These are phyloP conservation scores for Spinus olivaceus DNA, from an alignment of 2,797 vertebrate genomes.

Conservation along the genomic window DNA sequence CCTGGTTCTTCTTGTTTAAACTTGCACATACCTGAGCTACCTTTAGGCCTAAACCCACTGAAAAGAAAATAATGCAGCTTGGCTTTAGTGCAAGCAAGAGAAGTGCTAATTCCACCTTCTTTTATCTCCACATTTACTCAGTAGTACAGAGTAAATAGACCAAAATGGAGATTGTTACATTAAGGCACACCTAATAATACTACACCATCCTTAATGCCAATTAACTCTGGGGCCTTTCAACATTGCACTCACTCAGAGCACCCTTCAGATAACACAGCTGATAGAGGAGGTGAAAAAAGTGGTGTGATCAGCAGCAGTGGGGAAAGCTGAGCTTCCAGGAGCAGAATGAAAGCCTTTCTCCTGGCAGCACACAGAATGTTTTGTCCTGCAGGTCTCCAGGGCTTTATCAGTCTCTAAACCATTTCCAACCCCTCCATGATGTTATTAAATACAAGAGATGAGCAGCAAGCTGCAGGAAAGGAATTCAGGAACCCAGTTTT, in stretches of 20 bases:
- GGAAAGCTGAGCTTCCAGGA: background rate
- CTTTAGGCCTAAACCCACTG: conserved; percentile 50
- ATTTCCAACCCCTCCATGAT: rapidly evolving
- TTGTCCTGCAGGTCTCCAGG: background rate
- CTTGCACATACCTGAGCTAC: conserved; percentile 70
- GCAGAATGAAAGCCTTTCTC: rapidly evolving
- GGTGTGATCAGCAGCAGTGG: background rate
- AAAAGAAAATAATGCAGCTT: conserved; percentile 61
- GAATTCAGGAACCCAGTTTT: background rate
- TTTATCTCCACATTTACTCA: conserved; percentile 60
- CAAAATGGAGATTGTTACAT: conserved; percentile 6
- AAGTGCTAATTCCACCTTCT: conserved; percentile 50
- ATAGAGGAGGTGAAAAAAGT: background rate
- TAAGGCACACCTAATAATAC: conserved; percentile 45
- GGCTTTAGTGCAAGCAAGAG: conserved; percentile 35
- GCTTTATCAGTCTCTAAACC: background rate
- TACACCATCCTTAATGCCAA: background rate
- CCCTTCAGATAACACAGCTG: conserved; percentile 21
- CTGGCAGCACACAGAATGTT: background rate
- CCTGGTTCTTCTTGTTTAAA: conserved; percentile 55
- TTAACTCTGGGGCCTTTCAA: conserved; percentile 24
- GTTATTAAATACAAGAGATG: background rate
- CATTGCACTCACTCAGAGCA: background rate
- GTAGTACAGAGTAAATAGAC: conserved; percentile 20
- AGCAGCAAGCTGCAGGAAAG: background rate